Evolutionary conservation across 2,888 invertebrate species (phyloP), one percentile per base, ranked within the genome.

Genomic region (Sicus ferrugineus): DNA sequence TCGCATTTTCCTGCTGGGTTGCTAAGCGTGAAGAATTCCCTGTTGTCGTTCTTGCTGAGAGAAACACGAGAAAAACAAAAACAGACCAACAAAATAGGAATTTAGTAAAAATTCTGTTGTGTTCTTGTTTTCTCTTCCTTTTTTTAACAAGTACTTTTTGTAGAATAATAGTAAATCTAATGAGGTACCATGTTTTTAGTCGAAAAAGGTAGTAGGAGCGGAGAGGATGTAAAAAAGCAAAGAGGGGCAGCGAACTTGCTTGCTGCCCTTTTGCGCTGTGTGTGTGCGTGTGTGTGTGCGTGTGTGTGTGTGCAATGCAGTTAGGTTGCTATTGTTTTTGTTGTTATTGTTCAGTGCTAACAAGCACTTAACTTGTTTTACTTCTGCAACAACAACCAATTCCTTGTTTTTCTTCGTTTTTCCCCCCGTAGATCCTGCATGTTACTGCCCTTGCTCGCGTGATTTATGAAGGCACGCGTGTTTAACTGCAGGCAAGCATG

Each of bases 341-440:
- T 56, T 56, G 16, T 14, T 28, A 3, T 50, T 52, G 50, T 2
- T 56, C 28, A 7, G 54, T 54, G 21, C 23, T 30, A 66, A 66
- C 66, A 66, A 58, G 46, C 56, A 42, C 46, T 66, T 66, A 58
- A 66, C 66, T 42, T 66, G 66, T 66, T 66, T 42, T 66, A 9
- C 14, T n/a, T 42, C 38, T 42, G 42, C 42, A 9, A 42, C 42
- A 14, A 42, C 4, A 42, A 42, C n/a, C 16, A 42, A 42, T n/a
- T n/a, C 26, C 4, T 42, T 61, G 26, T 38, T 38, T 59, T 34
- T 1, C 0, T 42, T n/a, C n/a, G n/a, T 46, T 56, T 26, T 28
- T 56, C 9, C 26, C 16, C 16, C 9, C n/a, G 28, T 61, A 26
- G 61, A 26, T 61, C 16, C 14, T 21, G 14, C 42, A 34, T 34